Percentiles rank a stretch among this genome's conserved stretches.
These are phyloP conservation scores for Chalcis sispes DNA, from an alignment of 2,888 invertebrate genomes.

Conservation along the genomic window DNA sequence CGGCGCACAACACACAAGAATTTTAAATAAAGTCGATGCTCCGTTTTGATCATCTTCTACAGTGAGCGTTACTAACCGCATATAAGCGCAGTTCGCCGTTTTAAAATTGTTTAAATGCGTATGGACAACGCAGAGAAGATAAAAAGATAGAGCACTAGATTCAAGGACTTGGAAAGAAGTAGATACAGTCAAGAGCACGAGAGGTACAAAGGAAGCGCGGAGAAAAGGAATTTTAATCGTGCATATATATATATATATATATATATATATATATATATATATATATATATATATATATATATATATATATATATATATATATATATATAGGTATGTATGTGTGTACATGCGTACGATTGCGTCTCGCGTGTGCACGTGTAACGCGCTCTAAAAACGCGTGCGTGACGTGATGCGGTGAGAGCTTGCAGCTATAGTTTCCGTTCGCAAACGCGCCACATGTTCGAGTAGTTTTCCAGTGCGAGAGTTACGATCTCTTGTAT, in stretches of 20 bases:
- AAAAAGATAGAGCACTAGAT: neutral
- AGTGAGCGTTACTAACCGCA: neutral
- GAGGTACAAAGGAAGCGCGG: neutral
- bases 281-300: neutral
- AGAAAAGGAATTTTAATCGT: no score
- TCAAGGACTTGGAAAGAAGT: no score
- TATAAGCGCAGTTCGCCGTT: neutral
- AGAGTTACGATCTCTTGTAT: slow-evolving; percentile 26
- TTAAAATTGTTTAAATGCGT: no score
- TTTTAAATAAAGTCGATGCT: no score
- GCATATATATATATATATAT: neutral
- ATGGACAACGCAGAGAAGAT: neutral
- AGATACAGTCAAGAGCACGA: neutral
- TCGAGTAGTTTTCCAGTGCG: slow-evolving; percentile 53
- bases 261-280: neutral
- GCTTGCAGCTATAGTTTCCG: no score
- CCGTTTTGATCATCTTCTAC: no score
- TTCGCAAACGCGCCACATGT: slow-evolving; percentile 17
- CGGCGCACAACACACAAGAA: no score
- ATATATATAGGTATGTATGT: neutral
- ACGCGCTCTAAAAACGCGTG: slow-evolving; percentile 19
- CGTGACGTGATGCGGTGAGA: neutral
- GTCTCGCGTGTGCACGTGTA: no score
- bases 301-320: neutral
- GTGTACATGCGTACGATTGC: slow-evolving; percentile 3